Conservation (phyloP, 2,797 vertebrate species). For the Chromis chromis region DNA sequence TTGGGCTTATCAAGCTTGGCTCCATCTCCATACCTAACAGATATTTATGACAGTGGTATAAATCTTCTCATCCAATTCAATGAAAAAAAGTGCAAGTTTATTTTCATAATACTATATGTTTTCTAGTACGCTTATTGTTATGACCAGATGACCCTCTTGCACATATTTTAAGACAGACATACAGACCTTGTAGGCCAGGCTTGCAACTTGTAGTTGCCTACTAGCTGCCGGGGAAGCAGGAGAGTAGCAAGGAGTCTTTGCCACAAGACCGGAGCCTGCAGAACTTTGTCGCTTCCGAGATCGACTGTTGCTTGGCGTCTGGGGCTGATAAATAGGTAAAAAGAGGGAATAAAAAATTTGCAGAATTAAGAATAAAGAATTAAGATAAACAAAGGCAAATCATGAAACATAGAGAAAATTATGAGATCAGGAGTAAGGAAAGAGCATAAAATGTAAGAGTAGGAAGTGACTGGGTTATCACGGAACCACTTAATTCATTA, state of each 20-base stretch:
- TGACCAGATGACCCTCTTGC: no score
- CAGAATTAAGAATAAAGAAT: no score
- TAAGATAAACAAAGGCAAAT: neutral
- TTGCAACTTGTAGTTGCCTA: constrained; percentile 24
- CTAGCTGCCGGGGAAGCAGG: constrained; percentile 47
- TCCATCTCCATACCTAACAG: neutral
- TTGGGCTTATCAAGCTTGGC: neutral
- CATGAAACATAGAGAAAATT: neutral
- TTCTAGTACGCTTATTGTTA: no score
- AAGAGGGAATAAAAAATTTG: neutral
- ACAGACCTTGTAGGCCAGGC: constrained; percentile 70
- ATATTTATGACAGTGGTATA: no score
- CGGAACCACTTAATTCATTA: constrained; percentile 60
- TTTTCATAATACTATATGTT: no score
- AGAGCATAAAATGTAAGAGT: constrained; percentile 12
- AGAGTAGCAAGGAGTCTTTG: constrained; percentile 68
- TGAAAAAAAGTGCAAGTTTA: no score
- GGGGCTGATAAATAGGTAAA: constrained; percentile 60
- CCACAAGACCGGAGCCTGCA: constrained; percentile 37
- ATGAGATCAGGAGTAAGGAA: neutral
- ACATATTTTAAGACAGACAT: neutral
- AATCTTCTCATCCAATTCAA: no score
- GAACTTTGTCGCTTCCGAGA: constrained; percentile 68
- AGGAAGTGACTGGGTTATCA: constrained; percentile 27
- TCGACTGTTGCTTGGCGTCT: constrained; percentile 49